phyloP scores from a whole-genome alignment of 2,888 invertebrate genomes.

The Apotomis capreana region DNA sequence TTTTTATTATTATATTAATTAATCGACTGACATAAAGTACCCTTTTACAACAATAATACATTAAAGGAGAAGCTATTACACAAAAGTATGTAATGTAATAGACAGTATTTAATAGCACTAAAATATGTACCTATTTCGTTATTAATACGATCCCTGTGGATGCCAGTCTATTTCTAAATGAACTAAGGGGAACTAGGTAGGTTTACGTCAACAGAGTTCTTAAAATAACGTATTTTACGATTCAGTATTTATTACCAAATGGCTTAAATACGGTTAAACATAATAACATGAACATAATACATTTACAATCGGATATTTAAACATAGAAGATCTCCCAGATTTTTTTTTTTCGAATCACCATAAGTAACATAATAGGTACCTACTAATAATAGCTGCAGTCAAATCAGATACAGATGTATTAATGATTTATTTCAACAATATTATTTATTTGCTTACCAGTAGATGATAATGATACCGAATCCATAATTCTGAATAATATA shows the following conservation, averaged over 20 bases:
- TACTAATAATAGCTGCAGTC: not conserved
- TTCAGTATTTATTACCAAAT: slow-evolving; percentile 6
- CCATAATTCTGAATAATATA: slow-evolving; percentile 5
- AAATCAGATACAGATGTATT: not conserved
- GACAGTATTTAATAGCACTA: not conserved
- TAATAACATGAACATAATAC: not conserved
- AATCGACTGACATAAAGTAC: too few species aligned
- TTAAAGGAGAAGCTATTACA: too few species aligned
- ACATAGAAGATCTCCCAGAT: too few species aligned
- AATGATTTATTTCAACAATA: not conserved
- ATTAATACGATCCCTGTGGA: slow-evolving; percentile 13
- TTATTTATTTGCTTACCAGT: not conserved
- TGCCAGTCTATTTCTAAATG: slow-evolving; percentile 43
- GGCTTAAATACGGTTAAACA: not conserved
- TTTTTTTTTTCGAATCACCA: too few species aligned
- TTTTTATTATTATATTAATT: too few species aligned
- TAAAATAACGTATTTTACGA: slow-evolving; percentile 28
- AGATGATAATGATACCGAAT: slow-evolving; percentile 6
- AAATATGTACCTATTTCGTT: not conserved
- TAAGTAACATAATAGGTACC: not conserved
- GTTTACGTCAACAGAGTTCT: slow-evolving; percentile 19
- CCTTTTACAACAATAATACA: too few species aligned
- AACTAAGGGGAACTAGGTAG: slow-evolving; percentile 32
- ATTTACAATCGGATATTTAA: not conserved
- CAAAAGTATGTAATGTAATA: not conserved